Evolutionary conservation across 2,888 invertebrate genomes (phyloP), one percentile per base, ranked within the genome.

Genomic region (Odontothrips loti): DNA sequence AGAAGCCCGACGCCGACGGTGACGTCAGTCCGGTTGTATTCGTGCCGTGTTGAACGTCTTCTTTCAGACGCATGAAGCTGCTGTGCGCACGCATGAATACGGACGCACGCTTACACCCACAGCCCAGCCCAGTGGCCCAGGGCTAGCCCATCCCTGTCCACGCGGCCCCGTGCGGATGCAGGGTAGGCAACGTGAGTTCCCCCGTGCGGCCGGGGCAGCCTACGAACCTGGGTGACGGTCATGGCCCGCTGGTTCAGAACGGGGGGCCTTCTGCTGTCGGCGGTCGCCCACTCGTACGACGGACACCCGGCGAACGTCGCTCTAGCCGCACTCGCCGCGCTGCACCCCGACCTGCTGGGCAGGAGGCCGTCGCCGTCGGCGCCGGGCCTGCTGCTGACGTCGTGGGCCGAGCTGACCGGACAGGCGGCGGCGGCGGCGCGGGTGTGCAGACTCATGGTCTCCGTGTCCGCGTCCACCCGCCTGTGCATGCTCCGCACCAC

Each of bases 161-260:
- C 34, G 34, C 34, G 34, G 34, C 34, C 2, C 34, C 34, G 34
- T 6, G 34, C 34, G 34, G 34, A 43, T 6, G 34, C 34, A 4
- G 34, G 34, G 34, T 43, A 43, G 34, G 34, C 34, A 43, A 43
- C 34, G 34, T 43, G 34, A 43, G 34, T 43, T 43, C 34, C 34
- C 6, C 34, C 34, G 34, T 43, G 34, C 34, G 6, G 34, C 3
- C 34, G 34, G 34, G 34, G 34, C n/a, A 43, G 34, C 34, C 34
- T 43, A 43, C 68, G 4, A 0, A 68, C 68, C 68, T 75, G 68
- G 0, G 88, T 88, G 15, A 88, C 82, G 6, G 86, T 85, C 88
- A 88, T 88, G 63, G 58, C 51, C 58, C 63, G 17, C 80, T 43
- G 80, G 63, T 48, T 63, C 11, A 80, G 23, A 27, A 12, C 23